Conservation (phyloP, 2,113 vertebrate species). For the Brienomyrus brachyistius region DNA sequence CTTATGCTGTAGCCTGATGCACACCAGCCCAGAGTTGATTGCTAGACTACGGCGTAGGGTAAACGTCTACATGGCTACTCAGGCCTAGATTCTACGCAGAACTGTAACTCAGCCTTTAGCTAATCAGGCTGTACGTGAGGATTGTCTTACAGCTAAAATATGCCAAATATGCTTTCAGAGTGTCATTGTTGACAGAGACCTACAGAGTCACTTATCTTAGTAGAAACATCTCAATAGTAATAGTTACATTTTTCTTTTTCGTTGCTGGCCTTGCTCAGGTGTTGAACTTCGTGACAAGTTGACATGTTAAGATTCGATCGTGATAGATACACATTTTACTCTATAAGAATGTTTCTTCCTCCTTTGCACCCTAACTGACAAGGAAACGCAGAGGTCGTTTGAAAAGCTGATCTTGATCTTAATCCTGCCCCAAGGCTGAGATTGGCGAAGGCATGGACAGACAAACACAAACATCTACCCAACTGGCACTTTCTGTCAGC, state of each 20-base stretch:
- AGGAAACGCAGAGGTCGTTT: conserved; percentile 30
- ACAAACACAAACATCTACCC: conserved; percentile 41
- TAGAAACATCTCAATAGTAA: conserved; percentile 1
- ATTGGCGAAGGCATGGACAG: conserved; percentile 35
- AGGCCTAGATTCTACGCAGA: not conserved
- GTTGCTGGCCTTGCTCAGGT: not conserved
- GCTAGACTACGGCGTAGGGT: not conserved
- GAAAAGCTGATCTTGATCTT: conserved; percentile 29
- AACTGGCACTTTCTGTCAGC: conserved; percentile 10
- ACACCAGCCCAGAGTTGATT: not conserved
- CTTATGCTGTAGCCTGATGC: not conserved
- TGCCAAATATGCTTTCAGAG: not conserved
- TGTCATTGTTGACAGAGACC: not conserved
- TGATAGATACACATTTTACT: conserved; percentile 28
- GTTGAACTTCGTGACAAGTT: not conserved
- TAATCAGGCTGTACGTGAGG: not conserved
- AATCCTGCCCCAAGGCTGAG: conserved; percentile 56
- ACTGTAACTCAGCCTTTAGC: not conserved
- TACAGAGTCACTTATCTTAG: not conserved
- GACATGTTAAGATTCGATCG: not conserved
- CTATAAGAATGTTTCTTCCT: not conserved
- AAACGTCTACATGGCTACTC: not conserved
- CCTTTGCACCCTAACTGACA: conserved; percentile 22
- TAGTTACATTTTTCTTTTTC: conserved; percentile 14
- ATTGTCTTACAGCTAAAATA: not conserved